These are phyloP conservation scores for Pandion haliaetus DNA, from an alignment of 2,113 vertebrate genomes.

Conservation along the genomic window DNA sequence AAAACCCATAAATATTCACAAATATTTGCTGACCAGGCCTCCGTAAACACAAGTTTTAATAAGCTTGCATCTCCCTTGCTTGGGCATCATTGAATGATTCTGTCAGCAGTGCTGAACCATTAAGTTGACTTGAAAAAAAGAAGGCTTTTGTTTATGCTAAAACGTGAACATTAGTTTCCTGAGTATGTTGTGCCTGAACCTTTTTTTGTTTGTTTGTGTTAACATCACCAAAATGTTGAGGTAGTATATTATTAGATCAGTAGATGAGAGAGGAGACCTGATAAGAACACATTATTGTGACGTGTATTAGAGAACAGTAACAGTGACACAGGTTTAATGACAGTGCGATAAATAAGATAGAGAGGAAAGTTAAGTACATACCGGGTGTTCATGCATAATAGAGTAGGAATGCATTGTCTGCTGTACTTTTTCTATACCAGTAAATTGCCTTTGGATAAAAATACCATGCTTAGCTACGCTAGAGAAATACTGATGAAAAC, in stretches of 20 bases:
- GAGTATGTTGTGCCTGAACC: background rate
- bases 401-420: conserved; percentile 39
- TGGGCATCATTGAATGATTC: background rate
- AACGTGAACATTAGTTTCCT: background rate
- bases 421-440: conserved; percentile 32
- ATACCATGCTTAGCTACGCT: conserved; percentile 27
- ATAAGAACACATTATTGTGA: background rate
- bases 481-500: conserved; percentile 47
- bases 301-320: background rate
- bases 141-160: background rate
- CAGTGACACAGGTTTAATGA: conserved; percentile 35
- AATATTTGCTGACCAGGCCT: background rate
- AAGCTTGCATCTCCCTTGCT: background rate
- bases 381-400: conserved; percentile 45
- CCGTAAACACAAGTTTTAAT: background rate
- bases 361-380: conserved; percentile 23
- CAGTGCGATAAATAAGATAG: conserved; percentile 14
- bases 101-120: background rate
- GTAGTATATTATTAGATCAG: background rate
- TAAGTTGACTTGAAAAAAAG: background rate
- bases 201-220: background rate
- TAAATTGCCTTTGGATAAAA: conserved; percentile 62
- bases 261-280: background rate
- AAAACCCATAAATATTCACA: conserved; percentile 13
- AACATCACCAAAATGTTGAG: background rate